Base-by-base conservation (phyloP, 2,888 invertebrate species). In the Hypercompe scribonia region DNA sequence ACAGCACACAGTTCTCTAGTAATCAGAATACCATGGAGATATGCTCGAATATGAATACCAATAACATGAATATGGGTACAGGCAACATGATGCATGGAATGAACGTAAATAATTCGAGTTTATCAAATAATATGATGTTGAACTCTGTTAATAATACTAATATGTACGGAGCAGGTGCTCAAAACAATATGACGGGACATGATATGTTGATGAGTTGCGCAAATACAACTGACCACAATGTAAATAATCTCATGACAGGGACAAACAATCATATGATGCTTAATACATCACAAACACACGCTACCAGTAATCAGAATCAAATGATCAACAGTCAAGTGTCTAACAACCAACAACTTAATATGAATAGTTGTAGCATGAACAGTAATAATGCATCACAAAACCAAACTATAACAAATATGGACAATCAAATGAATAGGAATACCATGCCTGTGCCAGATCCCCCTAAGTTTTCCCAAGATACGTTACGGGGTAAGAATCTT, bases 161-260 rank as follows among this genome's bases (percentile, higher is more conserved):
- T 46, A 91, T 95, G 86, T 95, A 94, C 70, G 93, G 93, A 42
- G 39, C 89, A 33, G 89, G 85, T 71, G 82, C 86, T 68, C 94
- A 93, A 84, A 93, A 87, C 75, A 93, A 90, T 79, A 87, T 95
- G 81, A 79, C 89, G 58, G 90, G 90, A 33, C 95, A 95, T 79
- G 95, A 95, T 42, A 92, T 95, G 87, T 82, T 95, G 78, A 93
- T 95, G 94, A 91, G 90, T 84, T 95, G 95, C 80, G 93, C 92
- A 72, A 95, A 90, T 80, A 79, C 93, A 2, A 81, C 92, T 33
- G 95, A 95, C 36, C 94, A 94, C 72, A 91, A 86, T 86, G 91
- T 94, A 13, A 92, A 90, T 71, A 94, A 91, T 78, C 87, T 94
- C 0, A 92, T 95, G 88, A 77, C 93, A 31, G 88, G 90, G 50